Base-by-base conservation (phyloP, 23 tunicate species). In the Clavelina lepadiformis region DNA sequence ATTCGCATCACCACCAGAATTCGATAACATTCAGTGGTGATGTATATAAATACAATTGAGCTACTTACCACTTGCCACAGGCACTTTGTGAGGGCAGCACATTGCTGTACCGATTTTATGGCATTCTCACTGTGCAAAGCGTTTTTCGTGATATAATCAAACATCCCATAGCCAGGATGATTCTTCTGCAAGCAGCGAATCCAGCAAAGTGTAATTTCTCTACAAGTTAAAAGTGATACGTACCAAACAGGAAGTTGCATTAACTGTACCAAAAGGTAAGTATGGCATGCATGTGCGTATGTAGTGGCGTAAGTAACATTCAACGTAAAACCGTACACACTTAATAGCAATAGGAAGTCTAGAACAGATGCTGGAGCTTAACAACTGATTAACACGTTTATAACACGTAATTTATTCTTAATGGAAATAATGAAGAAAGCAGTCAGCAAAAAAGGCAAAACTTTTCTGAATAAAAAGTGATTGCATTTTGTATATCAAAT, bases 11-110 rank as follows among this genome's bases (percentile, higher is more conserved):
- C n/a, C n/a, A n/a, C n/a, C n/a, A n/a, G n/a, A n/a, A 8, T 41
- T 41, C 49, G 49, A 41, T 15, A 41, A 41, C 49, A 11, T 41
- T 41, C 49, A 41, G 49, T 41, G 49, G 15, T 8, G 13, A 11
- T 41, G 15, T 15, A 41, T 15, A 41, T 41, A 15, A 15, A 15
- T 15, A 41, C 49, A 11, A 8, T 11, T 41, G 49, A 41, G 15
- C 8, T 26, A 66, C 72, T 66, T 46, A 66, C 72, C 18, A 66
- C 72, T 25, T 66, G 46, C 72, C 72, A 66, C 33, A 66, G 35
- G 3, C 23, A 56, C 5, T 37, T 25, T 7, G 36, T 57, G 6
- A 66, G 35, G 15, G 26, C 57, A 8, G 47, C 72, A 25, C 56
- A 66, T 28, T 46, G 72, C 35, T 66, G 72, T 3, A 66, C 72